These are phyloP conservation scores for Sesia bembeciformis DNA, from an alignment of 2,888 invertebrate species.

Conservation along the genomic window DNA sequence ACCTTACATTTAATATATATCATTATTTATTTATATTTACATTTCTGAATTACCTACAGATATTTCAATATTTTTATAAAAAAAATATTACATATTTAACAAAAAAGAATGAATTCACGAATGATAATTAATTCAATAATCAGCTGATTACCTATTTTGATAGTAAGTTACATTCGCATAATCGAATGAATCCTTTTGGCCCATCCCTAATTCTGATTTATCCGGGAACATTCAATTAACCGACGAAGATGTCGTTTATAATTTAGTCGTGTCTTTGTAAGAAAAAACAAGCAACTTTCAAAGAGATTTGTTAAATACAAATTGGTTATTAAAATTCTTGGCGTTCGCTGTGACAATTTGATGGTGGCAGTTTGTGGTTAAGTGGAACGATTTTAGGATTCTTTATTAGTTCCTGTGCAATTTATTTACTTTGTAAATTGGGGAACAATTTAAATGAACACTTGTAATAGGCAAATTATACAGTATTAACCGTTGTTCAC, in stretches of 20 bases:
- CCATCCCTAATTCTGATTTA: slow-evolving; percentile 39
- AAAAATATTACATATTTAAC: too few relatives aligned
- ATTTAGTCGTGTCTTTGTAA: slow-evolving; percentile 21
- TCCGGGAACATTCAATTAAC: slow-evolving; percentile 50
- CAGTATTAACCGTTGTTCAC: too few relatives aligned
- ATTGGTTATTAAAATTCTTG: slow-evolving; percentile 70
- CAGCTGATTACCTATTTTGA: too few relatives aligned
- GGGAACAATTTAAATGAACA: background rate
- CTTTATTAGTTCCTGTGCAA: background rate
- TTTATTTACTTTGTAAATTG: background rate
- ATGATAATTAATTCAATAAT: too few relatives aligned
- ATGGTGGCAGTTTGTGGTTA: slow-evolving; percentile 2
- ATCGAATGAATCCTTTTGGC: background rate
- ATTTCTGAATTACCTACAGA: too few relatives aligned
- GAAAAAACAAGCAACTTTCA: slow-evolving; percentile 9
- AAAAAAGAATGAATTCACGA: too few relatives aligned
- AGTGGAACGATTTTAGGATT: background rate
- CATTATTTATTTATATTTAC: too few relatives aligned
- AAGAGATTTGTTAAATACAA: slow-evolving; percentile 64
- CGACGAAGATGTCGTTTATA: slow-evolving; percentile 35
- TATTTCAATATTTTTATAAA: too few relatives aligned
- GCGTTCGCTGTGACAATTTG: slow-evolving; percentile 29
- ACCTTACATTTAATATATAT: too few relatives aligned
- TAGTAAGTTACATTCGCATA: too few relatives aligned
- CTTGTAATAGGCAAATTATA: too few relatives aligned